These are phyloP conservation scores for Pelodiscus sinensis DNA, from an alignment of 2,113 vertebrate genomes.

Conservation along the genomic window DNA sequence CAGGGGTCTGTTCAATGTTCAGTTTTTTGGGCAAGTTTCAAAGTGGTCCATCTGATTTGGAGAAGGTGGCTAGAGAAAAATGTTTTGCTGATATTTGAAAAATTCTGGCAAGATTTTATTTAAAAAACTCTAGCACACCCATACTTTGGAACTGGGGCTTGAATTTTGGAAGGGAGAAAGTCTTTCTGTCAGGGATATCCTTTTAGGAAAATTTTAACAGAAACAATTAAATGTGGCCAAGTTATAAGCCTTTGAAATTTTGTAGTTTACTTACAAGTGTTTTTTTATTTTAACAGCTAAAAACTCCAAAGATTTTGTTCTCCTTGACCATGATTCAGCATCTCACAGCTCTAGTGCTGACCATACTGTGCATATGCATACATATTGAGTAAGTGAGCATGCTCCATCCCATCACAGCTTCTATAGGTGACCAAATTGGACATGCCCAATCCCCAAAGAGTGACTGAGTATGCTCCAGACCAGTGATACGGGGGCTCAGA, in stretches of 20 bases:
- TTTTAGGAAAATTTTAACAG: not conserved
- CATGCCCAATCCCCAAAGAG: not conserved
- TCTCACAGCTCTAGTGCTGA: not conserved
- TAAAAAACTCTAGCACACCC: rapidly evolving
- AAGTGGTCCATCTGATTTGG: not conserved
- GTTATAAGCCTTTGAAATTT: not conserved
- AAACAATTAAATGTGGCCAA: not conserved
- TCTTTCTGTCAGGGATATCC: not conserved
- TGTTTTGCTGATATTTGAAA: not conserved
- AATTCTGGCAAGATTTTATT: not conserved
- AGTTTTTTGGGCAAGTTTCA: not conserved
- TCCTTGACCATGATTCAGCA: not conserved
- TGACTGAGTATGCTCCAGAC: not conserved
- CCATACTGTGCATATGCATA: not conserved
- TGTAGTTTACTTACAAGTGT: rapidly evolving
- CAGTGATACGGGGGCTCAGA: not conserved
- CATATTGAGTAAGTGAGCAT: too few relatives aligned
- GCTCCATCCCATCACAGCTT: not conserved
- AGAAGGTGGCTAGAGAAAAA: not conserved
- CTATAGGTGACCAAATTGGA: not conserved
- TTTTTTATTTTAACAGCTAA: not conserved
- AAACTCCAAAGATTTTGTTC: not conserved
- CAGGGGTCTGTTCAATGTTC: rapidly evolving
- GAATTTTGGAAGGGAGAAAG: not conserved
- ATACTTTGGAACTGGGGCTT: not conserved